These are phyloP conservation scores for Halesus radiatus DNA, from an alignment of 1,140 invertebrate species.

Conservation along the genomic window DNA sequence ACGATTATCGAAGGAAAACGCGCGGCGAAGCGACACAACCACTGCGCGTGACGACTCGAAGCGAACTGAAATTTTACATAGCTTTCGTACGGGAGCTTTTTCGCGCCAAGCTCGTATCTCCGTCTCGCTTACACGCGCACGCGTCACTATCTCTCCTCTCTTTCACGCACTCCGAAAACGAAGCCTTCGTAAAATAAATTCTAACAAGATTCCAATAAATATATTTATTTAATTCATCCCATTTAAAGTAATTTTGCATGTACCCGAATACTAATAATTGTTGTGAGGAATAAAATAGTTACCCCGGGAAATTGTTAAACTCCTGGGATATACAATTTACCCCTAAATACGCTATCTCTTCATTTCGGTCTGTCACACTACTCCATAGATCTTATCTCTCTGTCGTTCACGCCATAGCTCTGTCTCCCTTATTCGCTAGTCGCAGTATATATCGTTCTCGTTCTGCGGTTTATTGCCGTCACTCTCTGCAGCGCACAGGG, in stretches of 20 bases:
- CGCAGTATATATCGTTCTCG: neutral
- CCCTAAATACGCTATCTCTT: slow-evolving; percentile 27
- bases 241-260: neutral
- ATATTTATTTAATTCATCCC: neutral
- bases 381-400: slow-evolving; percentile 40
- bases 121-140: neutral
- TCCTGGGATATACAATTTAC: slow-evolving; percentile 36
- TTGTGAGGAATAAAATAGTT: no score
- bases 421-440: neutral
- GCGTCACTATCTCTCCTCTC: neutral
- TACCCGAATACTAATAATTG: neutral
- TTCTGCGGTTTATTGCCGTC: slow-evolving; percentile 22
- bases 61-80: slow-evolving; percentile 16
- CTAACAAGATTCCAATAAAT: neutral
- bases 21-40: slow-evolving; percentile 10
- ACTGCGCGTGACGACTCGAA: neutral
- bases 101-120: slow-evolving; percentile 12
- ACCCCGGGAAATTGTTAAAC: slow-evolving; percentile 15
- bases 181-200: neutral
- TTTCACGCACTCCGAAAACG: neutral
- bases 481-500: slow-evolving; percentile 6
- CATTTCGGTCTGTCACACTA: slow-evolving; percentile 34
- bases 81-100: slow-evolving; percentile 36
- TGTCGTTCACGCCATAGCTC: slow-evolving; percentile 30
- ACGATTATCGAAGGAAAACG: slow-evolving; percentile 15